Conservation (phyloP, 2,888 invertebrate species). For the Netelia virgata region DNA sequence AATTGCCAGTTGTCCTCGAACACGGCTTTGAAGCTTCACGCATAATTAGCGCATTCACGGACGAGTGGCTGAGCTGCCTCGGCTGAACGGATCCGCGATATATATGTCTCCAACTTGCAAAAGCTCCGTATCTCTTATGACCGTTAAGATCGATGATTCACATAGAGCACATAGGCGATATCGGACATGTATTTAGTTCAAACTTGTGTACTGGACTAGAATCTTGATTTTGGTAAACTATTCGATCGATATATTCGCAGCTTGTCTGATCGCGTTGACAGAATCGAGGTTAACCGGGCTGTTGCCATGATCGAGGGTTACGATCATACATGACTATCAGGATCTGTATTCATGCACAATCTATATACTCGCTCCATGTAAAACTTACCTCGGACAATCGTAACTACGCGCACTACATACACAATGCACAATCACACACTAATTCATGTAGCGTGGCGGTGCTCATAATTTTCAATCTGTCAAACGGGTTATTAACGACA, state of each 20-base stretch:
- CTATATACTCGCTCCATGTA: background rate
- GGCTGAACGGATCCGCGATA: background rate
- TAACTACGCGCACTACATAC: background rate
- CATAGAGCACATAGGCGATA: background rate
- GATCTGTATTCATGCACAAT: background rate
- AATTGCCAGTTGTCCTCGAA: background rate
- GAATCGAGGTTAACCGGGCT: background rate
- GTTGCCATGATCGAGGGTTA: background rate
- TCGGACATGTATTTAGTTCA: background rate
- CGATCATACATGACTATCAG: background rate
- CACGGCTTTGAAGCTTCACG: conserved; percentile 19
- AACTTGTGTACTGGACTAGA: background rate
- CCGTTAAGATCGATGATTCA: background rate
- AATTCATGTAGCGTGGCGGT: conserved; percentile 22
- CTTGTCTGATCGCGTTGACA: background rate
- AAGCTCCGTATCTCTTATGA: background rate
- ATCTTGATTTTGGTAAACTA: background rate
- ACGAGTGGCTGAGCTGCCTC: conserved; percentile 34
- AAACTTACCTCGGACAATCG: background rate
- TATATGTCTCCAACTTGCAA: conserved; percentile 1
- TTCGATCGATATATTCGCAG: background rate
- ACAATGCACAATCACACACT: background rate
- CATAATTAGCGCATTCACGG: conserved; percentile 52
- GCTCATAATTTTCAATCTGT: conserved; percentile 12
- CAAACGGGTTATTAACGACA: background rate